Evolutionary conservation across 2,888 invertebrate species (phyloP), one percentile per base, ranked within the genome.

Genomic region (Ophioninae sp.): DNA sequence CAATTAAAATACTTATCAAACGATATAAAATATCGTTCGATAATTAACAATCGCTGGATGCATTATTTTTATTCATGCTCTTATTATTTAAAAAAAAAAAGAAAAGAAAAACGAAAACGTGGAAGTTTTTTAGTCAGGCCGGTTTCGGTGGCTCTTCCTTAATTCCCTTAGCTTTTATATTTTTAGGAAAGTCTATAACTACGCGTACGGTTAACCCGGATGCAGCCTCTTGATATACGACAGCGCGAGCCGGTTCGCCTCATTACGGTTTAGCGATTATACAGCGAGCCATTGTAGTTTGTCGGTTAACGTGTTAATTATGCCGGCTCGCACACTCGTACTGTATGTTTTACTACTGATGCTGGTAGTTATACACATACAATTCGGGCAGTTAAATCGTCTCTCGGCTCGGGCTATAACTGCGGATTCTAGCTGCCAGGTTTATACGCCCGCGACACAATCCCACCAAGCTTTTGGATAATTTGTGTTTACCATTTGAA

Each of bases 251-350:
- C 70, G 85, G 68, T 79, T 85, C 85, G 83, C 78, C 85, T 85
- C 85, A 87, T 87, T 86, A 85, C 84, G 86, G 86, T 86, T 86
- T 85, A 85, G 84, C 86, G 85, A 85, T 87, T 87, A 87, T 87
- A 85, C 84, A 84, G 84, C 81, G 79, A 77, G 85, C 86, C 85
- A 87, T 87, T 87, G 84, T 86, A 87, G 85, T 87, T 86, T 85
- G 84, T 85, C 85, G 85, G 86, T 87, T 84, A 87, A 87, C 85
- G 85, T 87, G 86, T 87, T 87, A 87, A 87, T 87, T 87, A 87
- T 87, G 81, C 86, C 70, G 64, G 82, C 76, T 74, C 79, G 86
- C 82, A 72, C 73, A 70, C 77, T 61, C 30, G 61, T 68, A 61
- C 77, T 44, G 44, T 61, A 68, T 61, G 44, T 68, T 77, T 68